phyloP scores from a whole-genome alignment of 2,797 vertebrate species.

The Protonibea diacanthus region DNA sequence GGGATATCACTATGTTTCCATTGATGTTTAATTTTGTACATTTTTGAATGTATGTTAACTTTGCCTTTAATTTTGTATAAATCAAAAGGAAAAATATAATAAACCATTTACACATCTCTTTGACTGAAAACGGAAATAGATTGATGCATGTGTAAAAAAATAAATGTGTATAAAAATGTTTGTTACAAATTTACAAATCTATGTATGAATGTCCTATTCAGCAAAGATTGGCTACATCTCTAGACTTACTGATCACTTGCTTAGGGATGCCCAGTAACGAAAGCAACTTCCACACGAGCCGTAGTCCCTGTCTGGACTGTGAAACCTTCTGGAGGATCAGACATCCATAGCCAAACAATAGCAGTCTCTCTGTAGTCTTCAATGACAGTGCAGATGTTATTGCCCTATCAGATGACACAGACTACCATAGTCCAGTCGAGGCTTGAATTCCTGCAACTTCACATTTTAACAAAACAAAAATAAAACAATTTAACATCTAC shows the following conservation, averaged over 20 bases:
- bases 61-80: conserved; percentile 44
- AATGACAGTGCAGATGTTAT: too few species aligned
- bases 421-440: too few species aligned
- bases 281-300: neutral
- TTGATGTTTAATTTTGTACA: conserved; percentile 45
- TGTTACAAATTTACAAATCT: neutral
- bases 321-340: too few species aligned
- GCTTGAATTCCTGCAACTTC: too few species aligned
- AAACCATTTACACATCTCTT: conserved; percentile 38
- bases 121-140: conserved; percentile 17
- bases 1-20: conserved; percentile 18
- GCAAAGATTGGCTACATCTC: neutral
- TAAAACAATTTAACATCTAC: too few species aligned
- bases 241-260: neutral
- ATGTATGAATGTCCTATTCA: neutral
- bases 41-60: conserved; percentile 39
- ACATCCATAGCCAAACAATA: too few species aligned
- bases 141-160: neutral
- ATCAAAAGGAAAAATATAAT: conserved; percentile 34
- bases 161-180: neutral
- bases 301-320: too few species aligned
- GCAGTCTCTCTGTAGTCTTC: too few species aligned
- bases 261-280: neutral
- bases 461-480: too few species aligned
- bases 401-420: too few species aligned